Base-by-base conservation (phyloP, 1,140 invertebrate species). In the Melipona quadrifasciata region DNA sequence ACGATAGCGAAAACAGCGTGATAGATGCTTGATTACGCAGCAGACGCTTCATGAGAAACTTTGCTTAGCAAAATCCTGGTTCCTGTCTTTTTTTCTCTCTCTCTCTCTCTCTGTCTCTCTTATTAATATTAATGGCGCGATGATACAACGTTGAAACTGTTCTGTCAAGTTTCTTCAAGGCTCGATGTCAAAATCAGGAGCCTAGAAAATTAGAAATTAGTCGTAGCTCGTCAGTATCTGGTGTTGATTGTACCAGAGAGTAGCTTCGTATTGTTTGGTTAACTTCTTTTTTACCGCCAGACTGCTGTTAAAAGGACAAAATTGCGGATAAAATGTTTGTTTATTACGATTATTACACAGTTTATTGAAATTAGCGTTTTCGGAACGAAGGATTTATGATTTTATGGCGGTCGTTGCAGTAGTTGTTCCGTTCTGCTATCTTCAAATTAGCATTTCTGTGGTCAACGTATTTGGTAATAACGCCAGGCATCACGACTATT, bases 1-100 rank as follows among this genome's bases (percentile, higher is more conserved):
- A 86, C 72, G 77, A 85, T 87, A 76, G 83, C 82, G 61, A 82
- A 61, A 73, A 80, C 81, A 17, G 51, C 76, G 64, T n/a, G 75
- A 76, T 65, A 71, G 80, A 64, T 57, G 71, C 51, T 65, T 27
- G 39, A 64, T 75, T 86, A 83, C 77, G 67, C 55, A 78, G 65
- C 39, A 57, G 58, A 6, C 14, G 47, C 57, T 12, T 65, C 61
- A 67, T 57, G 81, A 73, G 82, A 83, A 84, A 61, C 27, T 65
- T 83, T 76, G 39, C 85, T 16, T 53, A 21, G 76, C 70, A 75
- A 79, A 81, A 81, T 82, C 27, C 11, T 47, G 47, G 21, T n/a
- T n/a, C 24, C n/a, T 6, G 68, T 16, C 17, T 12, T 39, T 39
- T 47, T 12, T 5, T 24, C 19, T 11, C 12, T 24, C 21, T n/a